Evolutionary conservation across 2,113 vertebrate species (phyloP).

Genomic region (Pampusana beccarii): DNA sequence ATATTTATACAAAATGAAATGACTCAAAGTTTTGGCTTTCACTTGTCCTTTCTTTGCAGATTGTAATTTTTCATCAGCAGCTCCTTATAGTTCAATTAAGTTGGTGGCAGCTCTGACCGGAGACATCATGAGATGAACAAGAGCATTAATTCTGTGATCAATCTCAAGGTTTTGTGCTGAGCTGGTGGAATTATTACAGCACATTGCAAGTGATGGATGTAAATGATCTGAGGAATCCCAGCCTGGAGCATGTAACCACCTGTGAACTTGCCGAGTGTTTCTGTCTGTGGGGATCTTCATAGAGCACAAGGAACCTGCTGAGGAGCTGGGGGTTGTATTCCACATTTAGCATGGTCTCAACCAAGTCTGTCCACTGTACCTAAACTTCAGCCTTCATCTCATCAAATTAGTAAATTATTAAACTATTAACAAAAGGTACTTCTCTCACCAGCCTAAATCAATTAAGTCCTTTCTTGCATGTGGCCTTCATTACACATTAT

Average conservation of each 20-base stretch:
- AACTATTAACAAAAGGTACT: background rate
- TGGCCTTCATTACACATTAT: background rate
- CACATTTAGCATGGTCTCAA: background rate
- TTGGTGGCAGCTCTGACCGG: background rate
- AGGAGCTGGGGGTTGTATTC: background rate
- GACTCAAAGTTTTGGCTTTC: rapidly evolving
- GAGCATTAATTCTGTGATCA: background rate
- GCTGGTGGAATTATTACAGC: background rate
- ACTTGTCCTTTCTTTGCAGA: background rate
- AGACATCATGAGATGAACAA: background rate
- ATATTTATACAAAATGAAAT: background rate
- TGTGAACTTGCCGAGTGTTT: background rate
- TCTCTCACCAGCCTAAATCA: background rate
- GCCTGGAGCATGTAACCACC: background rate
- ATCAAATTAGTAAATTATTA: background rate
- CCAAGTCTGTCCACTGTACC: background rate
- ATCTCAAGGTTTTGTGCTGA: conserved; percentile 1
- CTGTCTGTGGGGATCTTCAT: background rate
- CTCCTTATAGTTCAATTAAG: background rate
- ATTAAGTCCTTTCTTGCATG: background rate
- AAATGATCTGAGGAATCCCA: background rate
- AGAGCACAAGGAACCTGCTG: background rate
- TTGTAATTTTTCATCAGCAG: background rate
- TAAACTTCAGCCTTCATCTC: background rate
- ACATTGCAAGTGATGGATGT: background rate